Conservation (phyloP, 2,888 invertebrate genomes). For the Busseola fusca region DNA sequence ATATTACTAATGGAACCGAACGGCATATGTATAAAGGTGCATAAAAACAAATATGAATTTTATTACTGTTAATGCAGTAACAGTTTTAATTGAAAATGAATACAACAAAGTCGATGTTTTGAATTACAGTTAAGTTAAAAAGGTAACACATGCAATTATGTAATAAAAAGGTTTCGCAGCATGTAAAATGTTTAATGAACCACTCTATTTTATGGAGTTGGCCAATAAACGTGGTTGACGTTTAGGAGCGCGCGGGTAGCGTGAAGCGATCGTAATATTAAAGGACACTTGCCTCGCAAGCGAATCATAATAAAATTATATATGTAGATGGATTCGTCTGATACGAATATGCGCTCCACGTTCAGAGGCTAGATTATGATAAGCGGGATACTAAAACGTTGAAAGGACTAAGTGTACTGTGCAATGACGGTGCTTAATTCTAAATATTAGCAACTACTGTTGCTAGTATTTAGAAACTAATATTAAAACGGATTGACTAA, state of each 20-base stretch:
- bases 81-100: constrained; percentile 71
- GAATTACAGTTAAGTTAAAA: constrained; percentile 71
- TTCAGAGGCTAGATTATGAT: constrained; percentile 68
- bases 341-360: constrained; percentile 66
- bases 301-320: constrained; percentile 79
- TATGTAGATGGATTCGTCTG: constrained; percentile 77
- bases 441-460: constrained; percentile 28
- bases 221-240: constrained; percentile 79
- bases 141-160: constrained; percentile 77
- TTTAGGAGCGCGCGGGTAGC: constrained; percentile 71
- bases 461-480: constrained; percentile 12
- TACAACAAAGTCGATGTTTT: constrained; percentile 70
- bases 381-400: constrained; percentile 66
- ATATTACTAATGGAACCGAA: constrained; percentile 69
- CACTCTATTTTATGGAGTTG: constrained; percentile 83
- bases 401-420: constrained; percentile 66
- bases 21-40: constrained; percentile 68
- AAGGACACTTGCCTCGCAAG: constrained; percentile 83
- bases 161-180: constrained; percentile 78
- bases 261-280: constrained; percentile 74
- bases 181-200: constrained; percentile 80
- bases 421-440: constrained; percentile 53
- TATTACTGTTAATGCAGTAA: constrained; percentile 68
- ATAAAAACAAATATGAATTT: constrained; percentile 74
- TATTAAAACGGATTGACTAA: constrained; percentile 47